These are phyloP conservation scores for Progne subis DNA, from an alignment of 2,113 vertebrate species.

Conservation along the genomic window DNA sequence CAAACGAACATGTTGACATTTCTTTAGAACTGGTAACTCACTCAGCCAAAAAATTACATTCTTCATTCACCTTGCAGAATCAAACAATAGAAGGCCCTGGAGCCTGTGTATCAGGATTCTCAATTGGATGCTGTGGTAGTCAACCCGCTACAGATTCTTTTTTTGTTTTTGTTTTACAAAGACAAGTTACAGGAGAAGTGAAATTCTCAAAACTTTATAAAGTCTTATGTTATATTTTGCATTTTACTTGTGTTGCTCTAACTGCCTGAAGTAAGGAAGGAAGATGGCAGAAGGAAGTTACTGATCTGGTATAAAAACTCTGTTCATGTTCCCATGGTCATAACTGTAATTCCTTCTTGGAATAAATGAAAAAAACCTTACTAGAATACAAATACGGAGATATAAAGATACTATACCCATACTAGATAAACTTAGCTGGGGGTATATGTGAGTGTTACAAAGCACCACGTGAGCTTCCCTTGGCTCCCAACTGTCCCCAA, in stretches of 20 bases:
- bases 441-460: neutral
- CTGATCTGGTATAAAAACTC: neutral
- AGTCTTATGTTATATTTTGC: neutral
- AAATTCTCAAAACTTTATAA: neutral
- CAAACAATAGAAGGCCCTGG: neutral
- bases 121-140: neutral
- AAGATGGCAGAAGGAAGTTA: neutral
- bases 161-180: neutral
- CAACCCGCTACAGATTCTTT: neutral
- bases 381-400: neutral
- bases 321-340: neutral
- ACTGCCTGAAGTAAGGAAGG: neutral
- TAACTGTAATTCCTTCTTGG: neutral
- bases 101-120: neutral
- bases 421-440: accelerated
- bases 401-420: neutral
- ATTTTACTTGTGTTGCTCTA: neutral
- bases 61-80: neutral
- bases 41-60: neutral
- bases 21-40: neutral
- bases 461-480: neutral
- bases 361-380: neutral
- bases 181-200: neutral
- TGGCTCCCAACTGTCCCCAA: neutral
- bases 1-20: neutral